Percentiles rank a stretch among this genome's conserved stretches.
phyloP scores from a whole-genome alignment of 2,113 vertebrate genomes.

The Hymenochirus boettgeri region DNA sequence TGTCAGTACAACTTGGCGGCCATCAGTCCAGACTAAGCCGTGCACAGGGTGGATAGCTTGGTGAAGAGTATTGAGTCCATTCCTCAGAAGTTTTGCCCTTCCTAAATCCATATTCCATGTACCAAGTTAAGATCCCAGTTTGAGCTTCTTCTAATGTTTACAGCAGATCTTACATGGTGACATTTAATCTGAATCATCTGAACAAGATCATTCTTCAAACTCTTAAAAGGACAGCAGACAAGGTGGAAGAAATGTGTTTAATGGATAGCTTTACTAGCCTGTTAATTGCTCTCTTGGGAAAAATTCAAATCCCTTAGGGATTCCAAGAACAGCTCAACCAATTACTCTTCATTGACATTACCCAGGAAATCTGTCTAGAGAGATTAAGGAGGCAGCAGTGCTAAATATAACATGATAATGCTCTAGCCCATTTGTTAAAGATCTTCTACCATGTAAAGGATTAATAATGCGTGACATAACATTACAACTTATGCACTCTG shows the following conservation, averaged over 20 bases:
- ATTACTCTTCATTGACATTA: constrained; percentile 50
- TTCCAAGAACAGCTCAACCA: constrained; percentile 58
- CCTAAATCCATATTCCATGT: constrained; percentile 82
- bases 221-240: constrained; percentile 52
- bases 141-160: not conserved
- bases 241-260: constrained; percentile 47
- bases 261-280: constrained; percentile 52
- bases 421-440: constrained; percentile 49
- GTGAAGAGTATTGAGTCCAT: constrained; percentile 78
- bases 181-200: not conserved
- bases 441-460: constrained; percentile 35
- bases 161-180: not conserved
- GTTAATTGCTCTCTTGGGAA: constrained; percentile 49
- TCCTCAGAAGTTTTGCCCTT: constrained; percentile 82
- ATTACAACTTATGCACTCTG: too few relatives aligned
- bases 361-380: constrained; percentile 55
- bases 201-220: too few relatives aligned
- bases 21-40: constrained; percentile 93
- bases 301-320: constrained; percentile 54
- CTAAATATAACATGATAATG: constrained; percentile 61
- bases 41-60: constrained; percentile 86
- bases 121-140: not conserved
- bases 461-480: constrained; percentile 10
- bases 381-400: constrained; percentile 42
- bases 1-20: constrained; percentile 83